Conservation (phyloP, 1,140 invertebrate species). For the Nautilus pompilius region DNA sequence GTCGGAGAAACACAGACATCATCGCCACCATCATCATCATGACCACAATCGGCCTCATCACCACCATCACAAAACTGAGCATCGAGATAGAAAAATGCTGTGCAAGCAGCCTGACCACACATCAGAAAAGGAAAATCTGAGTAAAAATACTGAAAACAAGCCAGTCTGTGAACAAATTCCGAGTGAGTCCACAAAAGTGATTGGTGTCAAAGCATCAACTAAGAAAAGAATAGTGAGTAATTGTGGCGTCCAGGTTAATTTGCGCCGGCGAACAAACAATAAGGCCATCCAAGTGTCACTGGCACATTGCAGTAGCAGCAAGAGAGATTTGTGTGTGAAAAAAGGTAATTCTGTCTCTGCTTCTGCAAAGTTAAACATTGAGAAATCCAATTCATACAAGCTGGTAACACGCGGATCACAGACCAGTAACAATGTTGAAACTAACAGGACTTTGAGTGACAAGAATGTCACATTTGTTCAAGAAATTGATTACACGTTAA, state of each 20-base stretch:
- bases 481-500: constrained; percentile 13
- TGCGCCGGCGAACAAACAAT: constrained; percentile 31
- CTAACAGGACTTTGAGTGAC: too few relatives aligned
- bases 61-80: constrained; percentile 27
- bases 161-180: not conserved
- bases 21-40: constrained; percentile 15
- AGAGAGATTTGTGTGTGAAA: too few relatives aligned
- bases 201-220: not conserved
- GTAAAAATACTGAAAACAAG: not conserved
- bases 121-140: constrained; percentile 1
- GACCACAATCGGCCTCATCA: constrained; percentile 26
- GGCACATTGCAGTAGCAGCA: not conserved
- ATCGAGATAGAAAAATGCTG: not conserved
- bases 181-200: not conserved
- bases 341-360: too few relatives aligned
- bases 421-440: too few relatives aligned
- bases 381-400: too few relatives aligned
- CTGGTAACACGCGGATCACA: too few relatives aligned
- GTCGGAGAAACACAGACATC: constrained; percentile 9
- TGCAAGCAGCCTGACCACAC: not conserved
- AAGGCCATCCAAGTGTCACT: constrained; percentile 29
- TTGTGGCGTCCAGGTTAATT: constrained; percentile 43
- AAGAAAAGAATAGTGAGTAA: constrained; percentile 37
- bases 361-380: too few relatives aligned
- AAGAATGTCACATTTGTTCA: too few relatives aligned